Percentiles rank a stretch among this genome's conserved stretches.
These are phyloP conservation scores for Sardina pilchardus DNA, from an alignment of 2,113 vertebrate genomes.

Conservation along the genomic window DNA sequence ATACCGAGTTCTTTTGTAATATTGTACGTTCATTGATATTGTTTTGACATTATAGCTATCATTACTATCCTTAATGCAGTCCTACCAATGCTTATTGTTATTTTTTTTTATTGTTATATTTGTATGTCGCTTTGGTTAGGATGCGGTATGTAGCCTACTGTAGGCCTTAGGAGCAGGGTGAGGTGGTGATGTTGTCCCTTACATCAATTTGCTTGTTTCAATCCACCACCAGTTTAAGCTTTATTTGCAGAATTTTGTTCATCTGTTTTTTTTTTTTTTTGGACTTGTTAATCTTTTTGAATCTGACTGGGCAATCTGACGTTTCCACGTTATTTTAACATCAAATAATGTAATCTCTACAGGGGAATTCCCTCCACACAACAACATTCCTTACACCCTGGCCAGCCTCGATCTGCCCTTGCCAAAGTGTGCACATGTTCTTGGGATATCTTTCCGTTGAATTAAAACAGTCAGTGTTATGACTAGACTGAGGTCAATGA, in stretches of 20 bases:
- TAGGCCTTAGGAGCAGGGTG: not conserved
- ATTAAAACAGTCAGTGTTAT: conserved; percentile 7
- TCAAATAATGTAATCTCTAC: not conserved
- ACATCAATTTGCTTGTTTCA: not conserved
- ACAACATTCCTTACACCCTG: not conserved
- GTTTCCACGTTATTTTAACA: not conserved
- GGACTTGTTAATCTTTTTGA: not conserved
- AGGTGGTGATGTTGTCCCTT: not conserved
- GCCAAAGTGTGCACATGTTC: not conserved
- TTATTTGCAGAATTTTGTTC: not conserved
- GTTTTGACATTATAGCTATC: too few species aligned
- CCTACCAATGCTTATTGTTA: too few species aligned
- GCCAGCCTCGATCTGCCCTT: not conserved
- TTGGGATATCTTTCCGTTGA: not conserved
- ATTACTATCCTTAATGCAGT: too few species aligned
- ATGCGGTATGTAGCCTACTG: conserved; percentile 25
- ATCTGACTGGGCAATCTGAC: too few species aligned
- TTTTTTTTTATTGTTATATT: too few species aligned
- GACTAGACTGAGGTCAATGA: not conserved
- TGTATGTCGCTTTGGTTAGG: too few species aligned
- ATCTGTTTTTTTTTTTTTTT: not conserved
- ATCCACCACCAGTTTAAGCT: not conserved
- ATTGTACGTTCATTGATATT: not conserved
- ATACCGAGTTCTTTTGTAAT: not conserved
- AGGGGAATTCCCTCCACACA: not conserved